Percentiles rank a stretch among this genome's conserved stretches.
Conservation (phyloP, 2,797 vertebrate genomes). For the Pseudochirops corinnae region DNA sequence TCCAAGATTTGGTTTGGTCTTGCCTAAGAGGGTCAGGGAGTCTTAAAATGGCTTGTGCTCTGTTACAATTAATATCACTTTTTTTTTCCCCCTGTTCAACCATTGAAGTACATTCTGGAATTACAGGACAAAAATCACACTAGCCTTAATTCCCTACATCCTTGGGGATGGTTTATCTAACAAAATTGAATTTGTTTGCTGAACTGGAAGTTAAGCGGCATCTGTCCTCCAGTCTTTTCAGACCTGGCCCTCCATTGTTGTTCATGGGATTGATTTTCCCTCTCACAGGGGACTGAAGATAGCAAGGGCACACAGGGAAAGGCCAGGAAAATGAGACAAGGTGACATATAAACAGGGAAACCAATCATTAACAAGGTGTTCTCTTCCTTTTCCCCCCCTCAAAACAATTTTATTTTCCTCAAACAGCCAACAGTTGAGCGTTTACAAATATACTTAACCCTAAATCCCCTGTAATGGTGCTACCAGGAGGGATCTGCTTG, state of each 20-base stretch:
- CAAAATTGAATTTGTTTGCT: constrained; percentile 58
- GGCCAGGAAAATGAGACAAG: constrained; percentile 1
- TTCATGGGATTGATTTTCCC: background rate
- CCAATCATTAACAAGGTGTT: background rate
- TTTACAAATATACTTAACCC: background rate
- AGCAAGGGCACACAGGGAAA: background rate
- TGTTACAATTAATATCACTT: constrained; percentile 10
- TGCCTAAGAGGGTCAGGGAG: background rate
- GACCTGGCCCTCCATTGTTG: constrained; percentile 15
- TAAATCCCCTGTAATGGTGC: background rate
- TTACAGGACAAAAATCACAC: constrained; percentile 54
- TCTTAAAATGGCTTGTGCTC: background rate
- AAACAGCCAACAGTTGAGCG: background rate
- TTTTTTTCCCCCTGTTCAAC: constrained; percentile 40
- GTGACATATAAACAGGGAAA: background rate
- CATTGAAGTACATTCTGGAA: constrained; percentile 38
- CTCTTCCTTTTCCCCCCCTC: background rate
- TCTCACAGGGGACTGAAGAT: constrained; percentile 10
- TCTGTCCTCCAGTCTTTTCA: constrained; percentile 25
- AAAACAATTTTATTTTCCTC: background rate
- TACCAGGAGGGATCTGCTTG: background rate
- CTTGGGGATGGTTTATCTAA: constrained; percentile 55
- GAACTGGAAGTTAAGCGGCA: constrained; percentile 47
- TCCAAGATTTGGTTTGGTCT: background rate
- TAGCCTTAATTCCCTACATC: constrained; percentile 28